These are phyloP conservation scores for Zele albiditarsus DNA, from an alignment of 2,888 invertebrate genomes.

Conservation along the genomic window DNA sequence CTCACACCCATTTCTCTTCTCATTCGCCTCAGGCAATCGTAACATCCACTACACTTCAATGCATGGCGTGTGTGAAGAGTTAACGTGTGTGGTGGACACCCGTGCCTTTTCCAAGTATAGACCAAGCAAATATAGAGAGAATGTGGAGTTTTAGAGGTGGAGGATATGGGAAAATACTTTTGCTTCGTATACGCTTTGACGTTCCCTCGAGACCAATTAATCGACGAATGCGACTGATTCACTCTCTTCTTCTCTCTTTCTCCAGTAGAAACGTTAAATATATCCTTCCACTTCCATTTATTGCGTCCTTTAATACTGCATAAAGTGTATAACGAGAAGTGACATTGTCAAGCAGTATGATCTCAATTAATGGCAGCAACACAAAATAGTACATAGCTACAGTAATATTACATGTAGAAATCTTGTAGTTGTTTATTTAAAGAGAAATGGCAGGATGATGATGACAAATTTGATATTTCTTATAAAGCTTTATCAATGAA, in stretches of 20 bases:
- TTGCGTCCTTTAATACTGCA: not conserved
- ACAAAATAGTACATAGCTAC: too few species aligned
- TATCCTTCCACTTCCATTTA: not conserved
- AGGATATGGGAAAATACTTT: constrained; percentile 7
- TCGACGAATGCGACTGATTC: constrained; percentile 21
- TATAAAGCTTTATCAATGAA: too few species aligned
- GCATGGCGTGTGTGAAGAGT: not conserved
- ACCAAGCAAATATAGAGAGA: constrained; percentile 24
- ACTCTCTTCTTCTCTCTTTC: not conserved
- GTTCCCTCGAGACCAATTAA: constrained; percentile 51
- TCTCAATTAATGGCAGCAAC: too few species aligned
- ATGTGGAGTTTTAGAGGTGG: not conserved
- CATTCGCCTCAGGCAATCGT: constrained; percentile 36
- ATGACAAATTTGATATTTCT: too few species aligned
- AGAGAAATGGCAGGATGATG: too few species aligned
- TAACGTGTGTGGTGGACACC: not conserved
- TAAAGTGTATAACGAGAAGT: not conserved
- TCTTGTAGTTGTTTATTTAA: too few species aligned
- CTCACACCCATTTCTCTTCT: constrained; percentile 5
- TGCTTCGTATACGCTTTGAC: constrained; percentile 24
- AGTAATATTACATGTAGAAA: too few species aligned
- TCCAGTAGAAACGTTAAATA: not conserved
- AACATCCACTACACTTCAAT: constrained; percentile 24
- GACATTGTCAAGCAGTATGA: not conserved
- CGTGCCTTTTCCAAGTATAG: constrained; percentile 22